These are phyloP conservation scores for Elymnias hypermnestra DNA, from an alignment of 1,140 invertebrate species.

Conservation along the genomic window DNA sequence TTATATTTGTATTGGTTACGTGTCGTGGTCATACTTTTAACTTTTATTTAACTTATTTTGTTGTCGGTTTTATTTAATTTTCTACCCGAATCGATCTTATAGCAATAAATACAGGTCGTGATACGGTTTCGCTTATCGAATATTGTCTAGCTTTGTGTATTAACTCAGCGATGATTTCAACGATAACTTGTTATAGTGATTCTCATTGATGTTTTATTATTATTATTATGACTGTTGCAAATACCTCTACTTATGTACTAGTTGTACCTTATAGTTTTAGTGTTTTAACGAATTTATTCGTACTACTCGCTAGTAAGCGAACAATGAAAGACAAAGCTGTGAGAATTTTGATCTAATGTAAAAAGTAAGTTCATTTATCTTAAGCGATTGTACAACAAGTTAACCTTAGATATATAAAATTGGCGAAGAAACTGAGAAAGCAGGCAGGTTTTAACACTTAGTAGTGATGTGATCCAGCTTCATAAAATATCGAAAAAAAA, in stretches of 20 bases:
- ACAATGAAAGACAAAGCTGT: constrained; percentile 77
- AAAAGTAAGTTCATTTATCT: constrained; percentile 67
- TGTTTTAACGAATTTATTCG: constrained; percentile 72
- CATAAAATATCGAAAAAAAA: too few species aligned
- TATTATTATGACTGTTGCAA: constrained; percentile 45
- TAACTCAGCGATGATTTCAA: constrained; percentile 3
- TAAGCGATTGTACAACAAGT: constrained; percentile 40
- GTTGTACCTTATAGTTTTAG: constrained; percentile 63
- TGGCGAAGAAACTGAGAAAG: too few species aligned
- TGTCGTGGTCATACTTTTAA: too few species aligned
- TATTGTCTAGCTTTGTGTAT: background rate
- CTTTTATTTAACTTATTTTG: too few species aligned
- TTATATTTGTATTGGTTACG: too few species aligned
- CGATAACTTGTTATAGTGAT: constrained; percentile 11
- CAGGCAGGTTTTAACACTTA: too few species aligned
- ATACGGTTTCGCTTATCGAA: constrained; percentile 6
- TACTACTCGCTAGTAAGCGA: constrained; percentile 67
- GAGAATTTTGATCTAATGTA: constrained; percentile 76
- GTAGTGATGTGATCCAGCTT: too few species aligned
- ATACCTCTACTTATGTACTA: constrained; percentile 58
- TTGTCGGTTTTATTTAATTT: too few species aligned
- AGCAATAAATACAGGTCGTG: constrained; percentile 1
- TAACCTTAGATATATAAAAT: too few species aligned
- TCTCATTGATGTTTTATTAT: constrained; percentile 21
- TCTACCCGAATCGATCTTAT: constrained; percentile 6